Percentiles rank a stretch among this genome's conserved stretches.
Evolutionary conservation across 2,888 invertebrate species (phyloP).

Genomic region (Hecatera dysodea): DNA sequence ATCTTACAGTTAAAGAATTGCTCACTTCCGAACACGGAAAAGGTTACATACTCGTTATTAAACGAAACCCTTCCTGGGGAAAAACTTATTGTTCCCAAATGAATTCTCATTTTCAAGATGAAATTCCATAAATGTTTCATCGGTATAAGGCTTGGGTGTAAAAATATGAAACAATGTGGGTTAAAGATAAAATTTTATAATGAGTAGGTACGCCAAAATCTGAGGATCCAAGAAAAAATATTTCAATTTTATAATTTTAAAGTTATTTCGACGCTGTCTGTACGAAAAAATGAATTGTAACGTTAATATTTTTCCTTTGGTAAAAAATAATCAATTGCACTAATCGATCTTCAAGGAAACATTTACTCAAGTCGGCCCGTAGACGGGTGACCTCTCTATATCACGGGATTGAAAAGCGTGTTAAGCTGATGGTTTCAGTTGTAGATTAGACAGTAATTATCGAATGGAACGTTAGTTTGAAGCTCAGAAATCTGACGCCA

Average conservation of each 20-base stretch:
- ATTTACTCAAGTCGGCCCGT: no score
- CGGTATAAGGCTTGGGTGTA: not conserved
- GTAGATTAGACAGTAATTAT: no score
- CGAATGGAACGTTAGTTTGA: no score
- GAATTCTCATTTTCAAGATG: slow-evolving; percentile 8
- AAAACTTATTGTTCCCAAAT: slow-evolving; percentile 23
- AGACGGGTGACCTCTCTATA: no score
- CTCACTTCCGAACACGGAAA: not conserved
- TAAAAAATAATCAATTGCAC: no score
- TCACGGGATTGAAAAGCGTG: no score
- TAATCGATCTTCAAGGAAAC: no score
- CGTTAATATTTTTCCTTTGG: no score
- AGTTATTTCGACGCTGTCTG: not conserved
- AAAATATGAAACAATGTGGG: slow-evolving; percentile 9
- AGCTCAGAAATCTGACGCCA: no score
- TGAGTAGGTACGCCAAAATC: not conserved
- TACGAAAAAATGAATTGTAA: not conserved
- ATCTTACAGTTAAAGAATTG: slow-evolving; percentile 8
- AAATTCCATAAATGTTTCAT: slow-evolving; percentile 17
- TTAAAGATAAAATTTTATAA: not conserved
- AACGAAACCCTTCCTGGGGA: slow-evolving; percentile 15
- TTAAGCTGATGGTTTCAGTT: no score
- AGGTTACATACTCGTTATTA: slow-evolving; percentile 21
- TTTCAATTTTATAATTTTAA: not conserved
- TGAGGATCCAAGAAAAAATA: not conserved